Base-by-base conservation (phyloP, 2,888 invertebrate genomes). In the Limnephilus marmoratus region DNA sequence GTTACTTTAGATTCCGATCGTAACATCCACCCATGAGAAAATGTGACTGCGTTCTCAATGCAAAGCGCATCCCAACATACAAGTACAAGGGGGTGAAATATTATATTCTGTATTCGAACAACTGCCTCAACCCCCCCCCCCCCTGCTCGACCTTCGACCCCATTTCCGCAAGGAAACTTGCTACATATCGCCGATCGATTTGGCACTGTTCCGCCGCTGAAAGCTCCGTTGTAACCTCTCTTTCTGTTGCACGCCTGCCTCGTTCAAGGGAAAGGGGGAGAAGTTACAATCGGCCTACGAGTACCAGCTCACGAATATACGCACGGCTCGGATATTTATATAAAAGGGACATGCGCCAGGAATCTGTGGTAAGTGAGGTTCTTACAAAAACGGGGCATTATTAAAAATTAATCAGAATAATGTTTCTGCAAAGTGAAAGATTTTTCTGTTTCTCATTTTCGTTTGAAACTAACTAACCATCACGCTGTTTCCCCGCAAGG, bases 141-240 rank as follows among this genome's bases (percentile, higher is more conserved):
- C n/a, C 68, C 68, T 68, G 68, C 68, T 68, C 68, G 68, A 68
- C 68, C 68, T 68, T 68, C 68, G 68, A 68, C 68, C 68, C 68
- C 68, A 68, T 68, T 68, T 68, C 68, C 24, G 68, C 68, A 68
- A 24, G 68, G n/a, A 68, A n/a, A 68, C 68, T 68, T 68, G 68
- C 68, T 4, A 68, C 68, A 11, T 68, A 24, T 68, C 5, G 68
- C 24, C 68, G 68, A 68, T 68, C 68, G 68, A 68, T 68, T 68
- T 68, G 68, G 68, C 68, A 68, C 24, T 68, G n/a, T 68, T 68
- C 24, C 24, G 68, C 68, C n/a, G 24, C 24, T 24, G 24, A 68
- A 24, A 68, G 68, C 24, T 68, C 68, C 68, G 68, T 68, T 68
- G 68, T 68, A 68, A n/a, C 68, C 68, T 68, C 24, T 68, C 24